Evolutionary conservation across 1,140 invertebrate genomes (phyloP), one percentile per base, ranked within the genome.

Genomic region (Adoxophyes honmai): DNA sequence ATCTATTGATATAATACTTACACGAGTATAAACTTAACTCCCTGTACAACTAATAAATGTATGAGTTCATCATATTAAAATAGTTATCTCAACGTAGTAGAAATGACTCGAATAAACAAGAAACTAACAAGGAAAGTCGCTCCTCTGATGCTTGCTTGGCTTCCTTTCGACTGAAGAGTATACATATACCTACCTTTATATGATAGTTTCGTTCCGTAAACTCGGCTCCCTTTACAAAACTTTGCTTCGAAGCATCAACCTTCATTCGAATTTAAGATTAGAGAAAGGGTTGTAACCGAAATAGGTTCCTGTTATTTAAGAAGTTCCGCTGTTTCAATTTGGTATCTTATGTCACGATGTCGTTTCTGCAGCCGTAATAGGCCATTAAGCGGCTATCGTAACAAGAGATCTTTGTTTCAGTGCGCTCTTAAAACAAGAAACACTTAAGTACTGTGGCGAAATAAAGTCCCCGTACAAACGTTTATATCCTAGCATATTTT

Each of bases 351-450:
- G 15, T 21, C 39, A 48, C 42, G 42, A n/a, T 15, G 5, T 28
- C 42, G 18, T 48, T 48, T 48, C 42, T 44, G 4, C 28, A 16
- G n/a, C 10, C n/a, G 42, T 48, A 48, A 48, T 13, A 18, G 18
- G n/a, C 42, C 18, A 48, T 48, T 48, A 48, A 48, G 21, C 21
- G 21, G 21, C 42, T 48, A 28, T 28, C 21, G 21, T 28, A 28
- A 28, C 21, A 6, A 28, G 21, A 28, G 21, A 28, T 48, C 42
- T 48, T 48, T 48, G 21, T 48, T 48, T 48, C 42, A 13, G 42
- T 6, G 21, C 42, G 21, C 42, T 18, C 14, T 10, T 28, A 28
- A 28, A 28, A 28, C 21, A 28, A 28, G 21, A 28, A 28, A 28
- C 21, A 28, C 21, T 28, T 28, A n/a, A n/a, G n/a, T n/a, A 28